Evolutionary conservation across 2,888 invertebrate species (phyloP).

Genomic region (Megaustenia siamemsis): DNA sequence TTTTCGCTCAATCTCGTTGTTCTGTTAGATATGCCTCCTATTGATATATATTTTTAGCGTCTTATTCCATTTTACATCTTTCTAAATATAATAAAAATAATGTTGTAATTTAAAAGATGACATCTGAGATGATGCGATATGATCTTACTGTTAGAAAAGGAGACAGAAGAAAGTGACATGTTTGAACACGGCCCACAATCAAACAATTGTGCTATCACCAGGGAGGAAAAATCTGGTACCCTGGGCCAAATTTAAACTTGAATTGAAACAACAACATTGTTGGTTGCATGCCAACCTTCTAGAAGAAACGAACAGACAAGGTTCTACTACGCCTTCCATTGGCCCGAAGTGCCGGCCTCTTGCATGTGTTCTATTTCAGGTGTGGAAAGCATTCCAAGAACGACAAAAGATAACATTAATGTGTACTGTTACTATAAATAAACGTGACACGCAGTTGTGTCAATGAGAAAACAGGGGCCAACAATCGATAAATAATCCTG

Average conservation of each 20-base stretch:
- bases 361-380: constrained; percentile 25
- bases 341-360: neutral
- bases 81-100: too few species aligned
- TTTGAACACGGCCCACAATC: too few species aligned
- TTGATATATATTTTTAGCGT: too few species aligned
- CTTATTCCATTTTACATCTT: too few species aligned
- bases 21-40: too few species aligned
- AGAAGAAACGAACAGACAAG: neutral
- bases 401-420: neutral
- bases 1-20: too few species aligned
- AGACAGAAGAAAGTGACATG: too few species aligned
- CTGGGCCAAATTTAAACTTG: neutral
- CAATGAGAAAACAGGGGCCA: neutral
- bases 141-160: too few species aligned
- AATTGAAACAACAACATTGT: neutral
- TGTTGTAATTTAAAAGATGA: too few species aligned
- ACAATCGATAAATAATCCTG: neutral
- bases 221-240: neutral
- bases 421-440: constrained; percentile 14
- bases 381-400: neutral
- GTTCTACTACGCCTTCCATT: neutral
- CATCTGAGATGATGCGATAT: too few species aligned
- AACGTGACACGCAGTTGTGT: neutral
- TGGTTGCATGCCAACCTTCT: neutral
- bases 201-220: too few species aligned